These are phyloP conservation scores for Acropternis orthonyx DNA, from an alignment of 2,797 vertebrate species.

Conservation along the genomic window DNA sequence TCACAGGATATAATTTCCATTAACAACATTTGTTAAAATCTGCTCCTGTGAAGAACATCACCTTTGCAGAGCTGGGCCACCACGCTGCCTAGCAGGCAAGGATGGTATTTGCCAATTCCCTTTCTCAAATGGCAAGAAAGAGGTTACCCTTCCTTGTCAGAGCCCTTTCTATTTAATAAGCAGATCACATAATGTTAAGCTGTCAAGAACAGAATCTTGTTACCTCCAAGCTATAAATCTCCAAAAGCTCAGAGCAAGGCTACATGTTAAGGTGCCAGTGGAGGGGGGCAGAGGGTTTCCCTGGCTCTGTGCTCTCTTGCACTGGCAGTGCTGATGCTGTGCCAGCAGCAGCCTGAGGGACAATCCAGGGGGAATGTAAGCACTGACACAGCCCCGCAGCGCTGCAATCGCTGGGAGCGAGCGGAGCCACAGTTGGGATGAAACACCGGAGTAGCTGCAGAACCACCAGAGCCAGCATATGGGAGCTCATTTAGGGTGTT, in stretches of 20 bases:
- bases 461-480: neutral
- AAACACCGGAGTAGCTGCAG: neutral
- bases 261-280: neutral
- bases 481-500: neutral
- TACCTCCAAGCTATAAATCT: neutral
- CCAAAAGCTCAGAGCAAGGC: neutral
- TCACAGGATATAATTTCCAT: neutral
- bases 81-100: rapidly evolving
- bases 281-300: neutral
- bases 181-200: neutral
- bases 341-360: neutral
- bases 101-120: neutral
- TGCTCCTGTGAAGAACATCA: neutral
- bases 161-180: neutral
- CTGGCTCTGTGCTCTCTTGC: neutral
- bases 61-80: neutral
- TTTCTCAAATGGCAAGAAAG: neutral
- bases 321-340: neutral
- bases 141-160: neutral
- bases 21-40: neutral
- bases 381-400: rapidly evolving
- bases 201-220: slow-evolving; percentile 13
- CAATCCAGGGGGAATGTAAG: neutral
- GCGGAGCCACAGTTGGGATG: neutral
- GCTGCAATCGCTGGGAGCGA: rapidly evolving